Base-by-base conservation (phyloP, 2,113 vertebrate species). In the Herpetotheres cachinnans region DNA sequence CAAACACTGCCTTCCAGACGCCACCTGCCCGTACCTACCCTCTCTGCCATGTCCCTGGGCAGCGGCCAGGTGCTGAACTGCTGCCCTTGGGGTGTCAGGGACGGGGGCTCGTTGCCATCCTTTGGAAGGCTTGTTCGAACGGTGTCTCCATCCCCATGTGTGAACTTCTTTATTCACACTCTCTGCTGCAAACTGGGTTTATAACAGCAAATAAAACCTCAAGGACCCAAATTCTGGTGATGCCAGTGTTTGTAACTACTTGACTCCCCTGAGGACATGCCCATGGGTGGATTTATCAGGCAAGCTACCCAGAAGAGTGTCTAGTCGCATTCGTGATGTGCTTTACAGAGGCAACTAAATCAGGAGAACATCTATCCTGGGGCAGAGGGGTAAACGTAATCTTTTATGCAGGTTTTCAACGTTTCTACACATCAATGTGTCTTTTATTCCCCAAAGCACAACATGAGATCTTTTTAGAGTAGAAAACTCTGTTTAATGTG, bases 221-320 rank as follows among this genome's bases (percentile, higher is more conserved):
- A 62, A 7, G 21, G 46, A 46, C 27, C 7, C 0, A 0, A 58
- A 24, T 36, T 70, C 25, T 26, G 3, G 7, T 25, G 16, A 29
- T 56, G 46, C 17, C 36, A 36, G 54, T 40, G 20, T 72, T 72
- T 83, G 19, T 59, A 82, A 70, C 22, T 16, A n/a, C 16, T 50
- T 34, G 6, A 13, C 32, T 30, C 36, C 25, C 30, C 71, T 30
- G 40, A 70, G 69, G 32, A 78, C 0, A 1, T 46, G 49, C 15
- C 49, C 36, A 7, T 15, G 26, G 52, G 30, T 61, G 42, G 14
- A 50, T 80, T 65, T 42, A n/a, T 36, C 44, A 77, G 74, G 24
- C 34, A 58, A 87, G 47, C 10, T 50, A 30, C 29, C n/a, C 26
- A 74, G 63, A 20, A 55, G 88, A 86, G 34, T 24, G 17, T 30